Percentiles rank a stretch among this genome's conserved stretches.
phyloP scores from a whole-genome alignment of 92 coral and sea anemone genomes.

The Chrysogorgia sp. region DNA sequence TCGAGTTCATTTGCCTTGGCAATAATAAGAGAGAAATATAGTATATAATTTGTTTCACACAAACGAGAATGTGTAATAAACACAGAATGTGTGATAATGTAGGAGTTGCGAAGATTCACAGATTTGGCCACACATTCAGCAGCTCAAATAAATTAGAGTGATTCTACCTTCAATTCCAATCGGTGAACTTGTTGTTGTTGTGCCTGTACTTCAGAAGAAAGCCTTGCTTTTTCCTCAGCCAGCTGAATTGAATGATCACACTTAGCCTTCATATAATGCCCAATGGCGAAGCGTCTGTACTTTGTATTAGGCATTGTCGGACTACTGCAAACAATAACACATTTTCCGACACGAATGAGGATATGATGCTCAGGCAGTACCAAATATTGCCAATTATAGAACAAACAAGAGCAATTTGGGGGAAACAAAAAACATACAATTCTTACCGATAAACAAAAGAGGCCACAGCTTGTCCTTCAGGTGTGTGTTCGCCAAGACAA shows the following conservation, averaged over 20 bases:
- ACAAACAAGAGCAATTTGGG: conserved; percentile 3
- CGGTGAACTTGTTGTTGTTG: conserved; percentile 49
- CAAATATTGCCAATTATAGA: conserved; percentile 1
- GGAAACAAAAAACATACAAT: conserved; percentile 48
- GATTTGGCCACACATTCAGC: no score
- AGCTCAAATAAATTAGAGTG: no score
- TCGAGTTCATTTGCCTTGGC: no score
- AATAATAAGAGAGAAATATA: no score
- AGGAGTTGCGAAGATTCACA: no score
- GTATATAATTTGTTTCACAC: no score
- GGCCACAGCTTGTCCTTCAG: conserved; percentile 27
- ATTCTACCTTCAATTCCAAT: conserved; percentile 32
- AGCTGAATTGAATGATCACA: conserved; percentile 5
- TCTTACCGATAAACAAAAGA: conserved; percentile 46
- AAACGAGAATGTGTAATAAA: no score
- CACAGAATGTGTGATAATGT: no score
- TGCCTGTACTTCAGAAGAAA: conserved; percentile 14
- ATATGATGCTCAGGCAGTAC: conserved; percentile 9
- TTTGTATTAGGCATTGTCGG: conserved; percentile 2
- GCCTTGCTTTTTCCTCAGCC: conserved; percentile 35
- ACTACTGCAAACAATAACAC: conserved; percentile 1
- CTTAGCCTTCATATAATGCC: conserved; percentile 48
- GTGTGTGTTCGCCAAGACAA: conserved; percentile 9
- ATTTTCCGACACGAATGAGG: conserved; percentile 2
- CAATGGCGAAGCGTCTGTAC: conserved; percentile 42